phyloP scores from a whole-genome alignment of 2,888 invertebrate species.

The Agapostemon virescens region DNA sequence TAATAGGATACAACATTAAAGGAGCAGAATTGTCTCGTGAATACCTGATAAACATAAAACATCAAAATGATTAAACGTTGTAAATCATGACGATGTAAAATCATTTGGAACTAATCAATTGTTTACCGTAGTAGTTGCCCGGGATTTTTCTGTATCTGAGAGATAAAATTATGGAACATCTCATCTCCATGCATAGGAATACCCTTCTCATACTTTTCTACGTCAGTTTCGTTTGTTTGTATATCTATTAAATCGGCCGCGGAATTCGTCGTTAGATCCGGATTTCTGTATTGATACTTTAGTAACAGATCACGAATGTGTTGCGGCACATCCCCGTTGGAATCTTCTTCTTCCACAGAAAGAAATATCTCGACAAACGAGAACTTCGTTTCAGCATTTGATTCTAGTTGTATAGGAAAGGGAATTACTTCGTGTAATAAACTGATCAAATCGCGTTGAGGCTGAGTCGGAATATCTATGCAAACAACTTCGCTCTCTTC shows the following conservation, averaged over 20 bases:
- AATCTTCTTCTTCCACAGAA: constrained; percentile 84
- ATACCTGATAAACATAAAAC: constrained; percentile 83
- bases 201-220: constrained; percentile 90
- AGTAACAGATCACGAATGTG: constrained; percentile 85
- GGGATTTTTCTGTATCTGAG: constrained; percentile 87
- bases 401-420: constrained; percentile 79
- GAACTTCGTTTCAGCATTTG: constrained; percentile 75
- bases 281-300: constrained; percentile 82
- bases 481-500: constrained; percentile 89
- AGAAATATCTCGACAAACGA: constrained; percentile 83
- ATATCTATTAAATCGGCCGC: constrained; percentile 68
- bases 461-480: constrained; percentile 88
- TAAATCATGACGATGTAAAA: constrained; percentile 13
- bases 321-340: constrained; percentile 80
- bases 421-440: constrained; percentile 86
- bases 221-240: constrained; percentile 76
- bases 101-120: background rate
- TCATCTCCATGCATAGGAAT: constrained; percentile 91
- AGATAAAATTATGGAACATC: constrained; percentile 90
- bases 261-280: constrained; percentile 64
- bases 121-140: constrained; percentile 90
- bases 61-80: background rate
- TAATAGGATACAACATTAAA: constrained; percentile 86
- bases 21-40: constrained; percentile 86
- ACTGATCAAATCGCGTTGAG: constrained; percentile 86